Conservation (phyloP, 2,113 vertebrate species). For the Gulo gulo region DNA sequence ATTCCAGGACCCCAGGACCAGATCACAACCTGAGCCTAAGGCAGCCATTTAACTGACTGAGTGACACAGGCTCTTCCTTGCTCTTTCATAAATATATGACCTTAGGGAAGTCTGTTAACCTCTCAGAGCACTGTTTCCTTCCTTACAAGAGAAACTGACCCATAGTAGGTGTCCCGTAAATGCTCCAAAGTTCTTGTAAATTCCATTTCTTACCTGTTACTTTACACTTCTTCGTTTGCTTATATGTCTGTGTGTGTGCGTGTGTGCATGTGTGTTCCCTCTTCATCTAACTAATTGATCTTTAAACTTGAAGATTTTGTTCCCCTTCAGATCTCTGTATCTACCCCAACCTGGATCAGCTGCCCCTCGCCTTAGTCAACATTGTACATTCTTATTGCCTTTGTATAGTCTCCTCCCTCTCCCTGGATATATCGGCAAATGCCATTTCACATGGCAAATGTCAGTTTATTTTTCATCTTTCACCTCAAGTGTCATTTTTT, state of each 20-base stretch:
- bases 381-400: background rate
- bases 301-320: background rate
- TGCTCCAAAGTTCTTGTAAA: background rate
- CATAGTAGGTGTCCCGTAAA: background rate
- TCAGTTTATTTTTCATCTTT: constrained; percentile 2
- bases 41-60: too few species aligned
- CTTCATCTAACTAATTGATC: background rate
- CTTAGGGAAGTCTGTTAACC: background rate
- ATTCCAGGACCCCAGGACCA: too few species aligned
- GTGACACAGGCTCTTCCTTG: background rate
- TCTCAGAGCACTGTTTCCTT: background rate
- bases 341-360: background rate
- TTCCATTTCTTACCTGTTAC: background rate
- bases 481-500: background rate
- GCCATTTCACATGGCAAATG: background rate
- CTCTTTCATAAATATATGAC: background rate
- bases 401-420: background rate
- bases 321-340: background rate
- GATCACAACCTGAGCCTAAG: too few species aligned
- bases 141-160: background rate
- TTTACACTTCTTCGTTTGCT: background rate
- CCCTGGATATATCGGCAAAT: background rate
- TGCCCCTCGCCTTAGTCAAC: background rate
- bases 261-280: background rate
- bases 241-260: background rate